Conservation (phyloP, 2,797 vertebrate species). For the Benthosema pterotum region DNA sequence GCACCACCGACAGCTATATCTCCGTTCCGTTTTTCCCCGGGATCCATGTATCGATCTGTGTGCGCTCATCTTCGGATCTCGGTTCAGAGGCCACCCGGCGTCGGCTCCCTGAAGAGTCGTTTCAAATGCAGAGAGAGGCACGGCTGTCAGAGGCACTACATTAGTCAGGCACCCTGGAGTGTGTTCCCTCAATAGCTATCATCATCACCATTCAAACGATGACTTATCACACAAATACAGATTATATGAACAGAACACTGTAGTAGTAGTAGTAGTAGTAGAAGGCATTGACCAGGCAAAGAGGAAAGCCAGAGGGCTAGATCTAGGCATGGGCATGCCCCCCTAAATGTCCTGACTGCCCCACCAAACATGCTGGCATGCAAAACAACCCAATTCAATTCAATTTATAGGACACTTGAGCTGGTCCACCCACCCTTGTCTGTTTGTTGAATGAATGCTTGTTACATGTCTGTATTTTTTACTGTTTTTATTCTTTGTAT, state of each 20-base stretch:
- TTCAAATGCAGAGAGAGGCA: background rate
- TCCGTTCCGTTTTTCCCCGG: slow-evolving; percentile 10
- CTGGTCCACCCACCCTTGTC: too few species aligned
- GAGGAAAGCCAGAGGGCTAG: too few species aligned
- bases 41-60: slow-evolving; percentile 25
- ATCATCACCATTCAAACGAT: background rate
- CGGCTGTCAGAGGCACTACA: background rate
- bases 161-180: background rate
- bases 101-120: slow-evolving; percentile 7
- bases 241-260: background rate
- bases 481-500: too few species aligned
- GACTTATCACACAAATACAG: background rate
- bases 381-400: too few species aligned
- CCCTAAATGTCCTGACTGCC: too few species aligned
- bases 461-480: too few species aligned
- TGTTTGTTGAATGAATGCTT: too few species aligned
- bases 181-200: slow-evolving; percentile 1
- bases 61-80: slow-evolving; percentile 33
- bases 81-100: slow-evolving; percentile 12
- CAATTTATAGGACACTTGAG: too few species aligned
- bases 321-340: too few species aligned
- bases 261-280: too few species aligned
- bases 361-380: too few species aligned
- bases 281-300: background rate
- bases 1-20: background rate